Conservation (phyloP, 2,888 invertebrate genomes). For the Dolichomitus sp. region DNA sequence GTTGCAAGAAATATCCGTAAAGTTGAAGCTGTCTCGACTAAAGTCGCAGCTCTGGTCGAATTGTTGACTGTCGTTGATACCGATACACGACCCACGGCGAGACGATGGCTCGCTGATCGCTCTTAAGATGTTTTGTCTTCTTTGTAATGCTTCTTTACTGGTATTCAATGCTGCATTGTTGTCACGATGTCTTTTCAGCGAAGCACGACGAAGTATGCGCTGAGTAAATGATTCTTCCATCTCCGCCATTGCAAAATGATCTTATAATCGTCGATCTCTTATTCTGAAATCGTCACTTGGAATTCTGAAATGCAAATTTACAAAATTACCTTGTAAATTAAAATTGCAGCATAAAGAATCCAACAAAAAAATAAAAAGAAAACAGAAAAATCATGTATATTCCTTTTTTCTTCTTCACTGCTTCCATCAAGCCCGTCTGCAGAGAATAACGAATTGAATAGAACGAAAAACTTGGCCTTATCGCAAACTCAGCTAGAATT, state of each 20-base stretch:
- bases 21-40: slow-evolving; percentile 6
- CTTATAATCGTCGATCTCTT: no score
- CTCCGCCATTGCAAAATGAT: not conserved
- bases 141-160: not conserved
- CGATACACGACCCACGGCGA: not conserved
- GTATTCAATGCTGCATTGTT: not conserved
- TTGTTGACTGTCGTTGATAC: not conserved
- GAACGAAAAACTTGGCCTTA: slow-evolving; percentile 42
- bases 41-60: not conserved
- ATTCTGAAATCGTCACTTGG: no score
- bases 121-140: slow-evolving; percentile 11
- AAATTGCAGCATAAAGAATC: no score
- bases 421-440: not conserved
- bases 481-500: slow-evolving; percentile 36
- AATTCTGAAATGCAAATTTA: no score
- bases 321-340: no score
- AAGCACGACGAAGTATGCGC: slow-evolving; percentile 23
- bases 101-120: not conserved
- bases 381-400: no score
- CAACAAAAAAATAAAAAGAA: no score
- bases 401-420: not conserved
- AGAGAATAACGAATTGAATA: slow-evolving; percentile 29
- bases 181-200: slow-evolving; percentile 11
- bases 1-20: slow-evolving; percentile 15
- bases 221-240: slow-evolving; percentile 1